Evolutionary conservation across 2,888 invertebrate genomes (phyloP), one percentile per base, ranked within the genome.

Genomic region (Erebia palarica): DNA sequence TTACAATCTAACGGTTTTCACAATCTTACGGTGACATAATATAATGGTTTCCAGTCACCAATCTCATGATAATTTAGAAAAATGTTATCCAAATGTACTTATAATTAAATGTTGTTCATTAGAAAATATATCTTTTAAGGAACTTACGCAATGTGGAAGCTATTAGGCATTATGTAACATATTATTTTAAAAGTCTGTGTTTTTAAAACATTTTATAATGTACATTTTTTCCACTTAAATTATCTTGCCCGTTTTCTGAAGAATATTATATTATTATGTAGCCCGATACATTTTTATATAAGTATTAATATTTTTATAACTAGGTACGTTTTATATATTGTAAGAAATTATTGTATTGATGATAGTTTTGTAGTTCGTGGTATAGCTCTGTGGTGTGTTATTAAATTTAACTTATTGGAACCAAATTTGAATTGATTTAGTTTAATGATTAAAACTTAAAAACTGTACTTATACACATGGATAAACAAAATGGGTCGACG

Each of bases 231-330:
- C 57, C 47, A 58, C 27, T 21, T 57, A 21, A 10, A 57, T 21
- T 21, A 36, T 51, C 58, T 59, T 65, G 65, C 67, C 66, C 59
- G 67, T 8, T 59, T 67, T 59, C 47, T 11, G 21, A 59, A 67
- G 47, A 44, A 57, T 18, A 65, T 2, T n/a, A 16, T 16, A 16
- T 53, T 13, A 1, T 7, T 21, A 14, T 63, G 36, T 16, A 36
- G 36, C 36, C 36, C 36, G 7, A 49, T 49, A 63, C 63, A 65
- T 36, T 44, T 16, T 53, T 51, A 51, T 36, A 57, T 13, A 44
- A 58, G 36, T 47, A 67, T 14, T n/a, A 49, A 49, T 59, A 67
- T 67, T 67, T 67, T 67, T 67, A 27, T 67, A 59, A n/a, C 27
- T 67, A 58, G 49, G 59, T 67, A 58, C 59, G 59, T 67, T 59